Base-by-base conservation (phyloP, 1,140 invertebrate species). In the Carposina sasakii region DNA sequence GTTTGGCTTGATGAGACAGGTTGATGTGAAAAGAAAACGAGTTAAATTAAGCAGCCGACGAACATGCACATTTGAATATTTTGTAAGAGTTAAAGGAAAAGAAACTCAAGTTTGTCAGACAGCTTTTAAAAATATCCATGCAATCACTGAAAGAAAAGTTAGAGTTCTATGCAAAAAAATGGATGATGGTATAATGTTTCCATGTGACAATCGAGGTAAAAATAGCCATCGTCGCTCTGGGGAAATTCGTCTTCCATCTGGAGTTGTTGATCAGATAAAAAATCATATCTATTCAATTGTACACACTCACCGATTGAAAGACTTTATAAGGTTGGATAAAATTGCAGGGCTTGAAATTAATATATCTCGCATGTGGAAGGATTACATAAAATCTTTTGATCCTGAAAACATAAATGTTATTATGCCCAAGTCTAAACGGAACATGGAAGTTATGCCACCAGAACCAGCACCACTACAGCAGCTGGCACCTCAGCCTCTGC, bases 31-130 rank as follows among this genome's bases (percentile, higher is more conserved):
- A 61, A 74, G 86, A 60, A 86, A 87, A 70, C 76, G 86, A 68
- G 85, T 86, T 10, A 85, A 86, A 59, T 71, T 75, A 20, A 87
- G 85, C 45, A 86, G 84, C 36, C 56, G 87, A 10, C 70, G 87
- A 43, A 87, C 87, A 22, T 88, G 87, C 47, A 87, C 86, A 8
- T 88, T 87, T 66, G 87, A 88, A 71, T 88, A 88, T 62, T 88
- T 86, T 65, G 72, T 88, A 1, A 70, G 87, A 44, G 84, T 87
- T 6, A 82, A 82, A 53, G 87, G 87, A 17, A 75, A 81, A 48
- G 87, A 88, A 60, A 87, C 86, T 36, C 86, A 88, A 75, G 86
- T 88, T n/a, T 88, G 87, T 57, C 86, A 87, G 55, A 84, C 84
- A 34, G 87, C 87, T 26, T 88, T 88, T 60, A 87, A 87, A 73